phyloP scores from a whole-genome alignment of 2,888 invertebrate species.

The Belgica antarctica region DNA sequence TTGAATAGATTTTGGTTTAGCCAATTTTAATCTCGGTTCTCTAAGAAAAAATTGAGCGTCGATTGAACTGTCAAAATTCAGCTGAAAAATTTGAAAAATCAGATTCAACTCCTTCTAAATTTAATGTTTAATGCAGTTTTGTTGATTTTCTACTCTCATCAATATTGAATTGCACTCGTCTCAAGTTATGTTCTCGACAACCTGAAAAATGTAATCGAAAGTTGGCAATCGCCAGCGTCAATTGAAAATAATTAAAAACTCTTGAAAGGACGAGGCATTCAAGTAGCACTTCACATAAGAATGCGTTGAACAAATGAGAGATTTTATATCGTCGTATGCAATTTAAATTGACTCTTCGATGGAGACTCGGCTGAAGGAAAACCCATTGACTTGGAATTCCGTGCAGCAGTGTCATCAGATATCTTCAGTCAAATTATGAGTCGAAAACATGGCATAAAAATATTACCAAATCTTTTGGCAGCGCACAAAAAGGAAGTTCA shows the following conservation, averaged over 20 bases:
- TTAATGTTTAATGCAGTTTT: too few species aligned
- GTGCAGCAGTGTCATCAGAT: slow-evolving; percentile 30
- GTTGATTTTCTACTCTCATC: too few species aligned
- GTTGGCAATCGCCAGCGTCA: neutral
- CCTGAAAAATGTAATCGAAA: neutral
- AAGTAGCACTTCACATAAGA: slow-evolving; percentile 13
- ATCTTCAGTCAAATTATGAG: slow-evolving; percentile 27
- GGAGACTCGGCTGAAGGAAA: too few species aligned
- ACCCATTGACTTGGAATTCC: slow-evolving; percentile 38
- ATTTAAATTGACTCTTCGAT: slow-evolving; percentile 9
- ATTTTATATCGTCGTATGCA: slow-evolving; percentile 36
- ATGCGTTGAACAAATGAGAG: too few species aligned
- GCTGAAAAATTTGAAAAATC: too few species aligned
- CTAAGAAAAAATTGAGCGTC: too few species aligned
- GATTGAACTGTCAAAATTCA: too few species aligned
- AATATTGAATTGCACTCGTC: neutral
- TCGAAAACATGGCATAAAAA: neutral
- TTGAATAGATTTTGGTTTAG: too few species aligned
- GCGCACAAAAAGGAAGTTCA: slow-evolving; percentile 34
- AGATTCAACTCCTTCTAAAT: too few species aligned
- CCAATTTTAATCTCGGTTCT: too few species aligned
- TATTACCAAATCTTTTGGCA: neutral
- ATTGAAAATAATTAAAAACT: slow-evolving; percentile 35
- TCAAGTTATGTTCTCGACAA: neutral
- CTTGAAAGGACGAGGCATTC: slow-evolving; percentile 21